A percentile compares a stretch with the other conserved stretches of the same genome.
phyloP scores from a whole-genome alignment of 2,888 invertebrate species.

The Ophion costatus region DNA sequence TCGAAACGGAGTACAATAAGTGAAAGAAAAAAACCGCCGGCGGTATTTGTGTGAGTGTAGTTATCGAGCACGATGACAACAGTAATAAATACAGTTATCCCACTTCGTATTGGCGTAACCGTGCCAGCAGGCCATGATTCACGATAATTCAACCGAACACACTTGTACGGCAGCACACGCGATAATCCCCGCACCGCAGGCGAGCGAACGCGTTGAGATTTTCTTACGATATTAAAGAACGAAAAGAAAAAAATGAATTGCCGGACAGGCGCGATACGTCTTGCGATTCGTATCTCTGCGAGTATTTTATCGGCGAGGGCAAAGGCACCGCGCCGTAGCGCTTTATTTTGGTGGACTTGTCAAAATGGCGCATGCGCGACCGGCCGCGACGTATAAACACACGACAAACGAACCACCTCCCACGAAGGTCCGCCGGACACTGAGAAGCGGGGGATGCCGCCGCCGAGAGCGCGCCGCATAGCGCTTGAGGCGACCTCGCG shows the following conservation, averaged over 20 bases:
- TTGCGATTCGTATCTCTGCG: background rate
- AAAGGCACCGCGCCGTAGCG: constrained; percentile 7
- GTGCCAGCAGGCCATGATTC: constrained; percentile 64
- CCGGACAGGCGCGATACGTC: background rate
- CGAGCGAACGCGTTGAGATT: background rate
- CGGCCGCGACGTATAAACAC: background rate
- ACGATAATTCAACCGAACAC: constrained; percentile 40
- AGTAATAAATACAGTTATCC: constrained; percentile 38
- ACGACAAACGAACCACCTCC: constrained; percentile 45
- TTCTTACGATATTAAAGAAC: background rate
- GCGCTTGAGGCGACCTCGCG: constrained; percentile 15
- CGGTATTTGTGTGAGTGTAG: background rate
- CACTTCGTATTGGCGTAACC: constrained; percentile 59
- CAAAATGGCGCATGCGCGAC: constrained; percentile 42
- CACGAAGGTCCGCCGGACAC: constrained; percentile 58
- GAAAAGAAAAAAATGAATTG: background rate
- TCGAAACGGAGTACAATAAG: background rate
- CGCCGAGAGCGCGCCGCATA: background rate
- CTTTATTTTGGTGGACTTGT: constrained; percentile 9
- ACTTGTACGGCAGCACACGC: constrained; percentile 36
- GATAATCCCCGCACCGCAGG: background rate
- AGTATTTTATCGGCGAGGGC: constrained; percentile 10
- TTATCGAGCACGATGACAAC: constrained; percentile 51
- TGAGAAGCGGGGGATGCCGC: constrained; percentile 5
- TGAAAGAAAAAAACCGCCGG: background rate